These are phyloP conservation scores for Notarius quadriscutis DNA, from an alignment of 2,113 vertebrate genomes.

Conservation along the genomic window DNA sequence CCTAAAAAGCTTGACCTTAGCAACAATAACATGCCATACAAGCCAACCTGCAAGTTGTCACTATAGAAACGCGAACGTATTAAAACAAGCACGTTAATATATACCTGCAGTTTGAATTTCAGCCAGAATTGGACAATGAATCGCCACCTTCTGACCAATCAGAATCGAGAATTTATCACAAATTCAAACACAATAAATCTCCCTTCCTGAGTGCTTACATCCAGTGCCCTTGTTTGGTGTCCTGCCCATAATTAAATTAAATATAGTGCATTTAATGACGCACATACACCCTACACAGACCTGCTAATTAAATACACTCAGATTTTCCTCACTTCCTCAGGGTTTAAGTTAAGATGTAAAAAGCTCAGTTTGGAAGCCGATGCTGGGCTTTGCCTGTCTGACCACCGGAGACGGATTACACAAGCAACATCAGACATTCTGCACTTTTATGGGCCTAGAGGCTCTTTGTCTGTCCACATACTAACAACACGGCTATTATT, in stretches of 20 bases:
- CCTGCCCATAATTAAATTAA: neutral
- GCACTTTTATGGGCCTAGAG: constrained; percentile 24
- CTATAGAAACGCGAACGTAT: neutral
- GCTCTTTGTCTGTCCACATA: constrained; percentile 26
- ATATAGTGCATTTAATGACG: neutral
- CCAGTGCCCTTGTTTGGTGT: neutral
- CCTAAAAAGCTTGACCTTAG: neutral
- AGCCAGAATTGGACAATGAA: neutral
- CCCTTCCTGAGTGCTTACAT: neutral
- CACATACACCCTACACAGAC: neutral
- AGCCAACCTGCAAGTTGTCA: neutral
- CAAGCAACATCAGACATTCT: constrained; percentile 36
- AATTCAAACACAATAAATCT: neutral
- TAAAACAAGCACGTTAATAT: neutral
- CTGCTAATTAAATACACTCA: neutral
- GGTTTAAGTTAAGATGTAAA: neutral
- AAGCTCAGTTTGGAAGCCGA: neutral
- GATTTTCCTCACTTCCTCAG: neutral
- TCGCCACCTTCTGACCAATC: neutral
- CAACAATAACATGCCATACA: neutral
- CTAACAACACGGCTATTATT: constrained; percentile 31
- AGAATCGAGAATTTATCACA: neutral
- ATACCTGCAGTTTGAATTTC: neutral
- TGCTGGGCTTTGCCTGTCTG: constrained; percentile 10
- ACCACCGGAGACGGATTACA: constrained; percentile 24